phyloP scores from a whole-genome alignment of 2,113 vertebrate genomes.

The Rhagologus leucostigma region DNA sequence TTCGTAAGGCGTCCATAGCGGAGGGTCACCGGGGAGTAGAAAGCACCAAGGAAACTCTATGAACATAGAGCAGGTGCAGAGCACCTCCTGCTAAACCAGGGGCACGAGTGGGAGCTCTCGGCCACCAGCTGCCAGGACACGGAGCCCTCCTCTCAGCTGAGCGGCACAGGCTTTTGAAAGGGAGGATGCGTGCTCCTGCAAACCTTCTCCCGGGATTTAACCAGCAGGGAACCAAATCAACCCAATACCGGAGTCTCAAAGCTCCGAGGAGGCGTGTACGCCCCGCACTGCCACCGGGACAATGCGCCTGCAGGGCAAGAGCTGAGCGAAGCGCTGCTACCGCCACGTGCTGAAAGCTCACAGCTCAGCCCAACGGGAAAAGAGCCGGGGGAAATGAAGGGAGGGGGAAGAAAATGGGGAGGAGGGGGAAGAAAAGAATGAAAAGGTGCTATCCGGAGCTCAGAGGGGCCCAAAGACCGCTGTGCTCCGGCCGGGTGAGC shows the following conservation, averaged over 20 bases:
- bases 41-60: not conserved
- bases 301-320: rapidly evolving
- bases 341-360: too few species aligned
- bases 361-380: not conserved
- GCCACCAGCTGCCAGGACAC: rapidly evolving
- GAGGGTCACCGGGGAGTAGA: not conserved
- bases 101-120: rapidly evolving
- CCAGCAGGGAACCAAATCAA: not conserved
- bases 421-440: rapidly evolving
- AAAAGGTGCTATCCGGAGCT: rapidly evolving
- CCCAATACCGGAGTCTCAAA: rapidly evolving
- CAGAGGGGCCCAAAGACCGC: rapidly evolving
- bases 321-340: not conserved
- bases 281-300: rapidly evolving
- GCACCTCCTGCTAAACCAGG: not conserved
- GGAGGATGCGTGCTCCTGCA: rapidly evolving
- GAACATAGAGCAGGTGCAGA: not conserved
- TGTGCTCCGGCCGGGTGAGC: rapidly evolving
- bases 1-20: rapidly evolving
- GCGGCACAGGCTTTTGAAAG: rapidly evolving
- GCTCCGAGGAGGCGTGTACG: rapidly evolving
- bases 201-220: too few species aligned
- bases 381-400: rapidly evolving
- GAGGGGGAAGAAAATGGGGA: rapidly evolving
- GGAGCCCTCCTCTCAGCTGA: not conserved